phyloP scores from a whole-genome alignment of 2,113 vertebrate genomes.

The Piaya cayana region DNA sequence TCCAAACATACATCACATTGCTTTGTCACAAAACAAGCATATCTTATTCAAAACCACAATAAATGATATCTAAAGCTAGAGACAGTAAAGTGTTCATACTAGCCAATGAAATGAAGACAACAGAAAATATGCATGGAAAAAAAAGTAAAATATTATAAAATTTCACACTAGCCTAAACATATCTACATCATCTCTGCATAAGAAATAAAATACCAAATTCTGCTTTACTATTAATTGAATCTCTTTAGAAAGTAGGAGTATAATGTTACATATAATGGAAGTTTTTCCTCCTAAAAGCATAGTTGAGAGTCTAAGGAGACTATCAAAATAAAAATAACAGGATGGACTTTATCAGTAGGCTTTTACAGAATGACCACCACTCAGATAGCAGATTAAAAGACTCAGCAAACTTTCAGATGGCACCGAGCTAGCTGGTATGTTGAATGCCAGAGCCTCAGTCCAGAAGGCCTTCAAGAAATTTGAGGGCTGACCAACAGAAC shows the following conservation, averaged over 20 bases:
- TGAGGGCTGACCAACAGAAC: background rate
- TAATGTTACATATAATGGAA: background rate
- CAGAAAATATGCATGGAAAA: background rate
- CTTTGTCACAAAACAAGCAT: background rate
- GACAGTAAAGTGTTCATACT: background rate
- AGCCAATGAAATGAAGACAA: background rate
- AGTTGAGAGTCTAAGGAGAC: background rate
- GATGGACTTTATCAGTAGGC: background rate
- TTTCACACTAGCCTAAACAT: background rate
- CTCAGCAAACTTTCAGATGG: background rate
- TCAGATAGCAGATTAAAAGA: background rate
- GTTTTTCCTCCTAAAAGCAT: background rate
- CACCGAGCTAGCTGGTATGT: background rate
- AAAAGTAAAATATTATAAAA: background rate
- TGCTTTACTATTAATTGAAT: background rate
- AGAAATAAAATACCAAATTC: background rate
- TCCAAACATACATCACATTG: background rate
- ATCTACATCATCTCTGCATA: background rate
- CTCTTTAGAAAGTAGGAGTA: background rate
- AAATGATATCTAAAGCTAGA: background rate
- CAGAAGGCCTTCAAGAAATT: background rate
- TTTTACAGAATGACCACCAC: background rate
- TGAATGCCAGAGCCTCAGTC: background rate
- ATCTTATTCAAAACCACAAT: background rate
- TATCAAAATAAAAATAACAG: background rate